These are phyloP conservation scores for Syrphus vitripennis DNA, from an alignment of 2,888 invertebrate genomes.

Conservation along the genomic window DNA sequence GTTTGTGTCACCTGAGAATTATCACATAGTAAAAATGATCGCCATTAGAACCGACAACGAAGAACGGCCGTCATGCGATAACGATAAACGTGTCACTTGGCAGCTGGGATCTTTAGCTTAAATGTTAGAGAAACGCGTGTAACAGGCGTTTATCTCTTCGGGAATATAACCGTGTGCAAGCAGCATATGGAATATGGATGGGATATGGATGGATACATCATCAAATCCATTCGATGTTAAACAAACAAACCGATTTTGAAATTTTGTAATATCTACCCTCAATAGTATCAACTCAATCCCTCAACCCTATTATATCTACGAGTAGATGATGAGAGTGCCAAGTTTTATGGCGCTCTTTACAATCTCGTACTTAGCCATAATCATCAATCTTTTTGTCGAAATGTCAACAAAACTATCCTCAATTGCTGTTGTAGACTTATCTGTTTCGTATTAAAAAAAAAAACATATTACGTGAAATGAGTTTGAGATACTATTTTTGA, in stretches of 20 bases:
- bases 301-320: slow-evolving; percentile 30
- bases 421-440: slow-evolving; percentile 57
- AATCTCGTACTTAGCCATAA: slow-evolving; percentile 30
- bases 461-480: neutral
- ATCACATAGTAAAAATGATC: slow-evolving; percentile 65
- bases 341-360: slow-evolving; percentile 50
- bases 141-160: slow-evolving; percentile 55
- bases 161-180: slow-evolving; percentile 28
- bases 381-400: slow-evolving; percentile 69
- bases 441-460: slow-evolving; percentile 27
- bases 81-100: slow-evolving; percentile 30
- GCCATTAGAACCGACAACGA: slow-evolving; percentile 31
- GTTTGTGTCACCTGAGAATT: slow-evolving; percentile 64
- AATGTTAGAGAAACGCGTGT: slow-evolving; percentile 31
- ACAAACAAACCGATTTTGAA: slow-evolving; percentile 47
- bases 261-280: slow-evolving; percentile 7
- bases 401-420: slow-evolving; percentile 63
- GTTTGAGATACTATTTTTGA: slow-evolving; percentile 16
- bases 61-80: slow-evolving; percentile 47
- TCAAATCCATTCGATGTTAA: slow-evolving; percentile 56
- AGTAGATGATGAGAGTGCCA: slow-evolving; percentile 37
- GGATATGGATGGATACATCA: slow-evolving; percentile 38
- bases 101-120: slow-evolving; percentile 56
- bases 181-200: slow-evolving; percentile 50
- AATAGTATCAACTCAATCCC: neutral